Evolutionary conservation across 2,113 vertebrate species (phyloP).

Genomic region (Oophaga pumilio): DNA sequence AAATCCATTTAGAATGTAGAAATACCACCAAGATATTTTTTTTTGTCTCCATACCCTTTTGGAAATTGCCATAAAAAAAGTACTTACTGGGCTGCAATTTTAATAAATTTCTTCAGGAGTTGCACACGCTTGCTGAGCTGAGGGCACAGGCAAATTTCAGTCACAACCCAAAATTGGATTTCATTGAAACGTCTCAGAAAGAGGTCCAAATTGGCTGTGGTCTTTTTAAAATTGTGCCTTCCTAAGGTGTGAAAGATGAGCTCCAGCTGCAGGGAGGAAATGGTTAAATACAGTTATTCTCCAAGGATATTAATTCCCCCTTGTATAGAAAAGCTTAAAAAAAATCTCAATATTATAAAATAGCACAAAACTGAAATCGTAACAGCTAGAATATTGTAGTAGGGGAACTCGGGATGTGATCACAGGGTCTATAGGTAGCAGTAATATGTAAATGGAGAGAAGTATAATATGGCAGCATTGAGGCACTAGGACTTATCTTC

Average conservation of each 20-base stretch:
- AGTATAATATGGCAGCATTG: too few relatives aligned
- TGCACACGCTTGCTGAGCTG: conserved; percentile 96
- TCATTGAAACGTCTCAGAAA: conserved; percentile 97
- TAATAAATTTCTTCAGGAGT: conserved; percentile 98
- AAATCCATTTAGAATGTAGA: conserved; percentile 36
- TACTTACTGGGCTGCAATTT: conserved; percentile 97
- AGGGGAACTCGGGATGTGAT: neutral
- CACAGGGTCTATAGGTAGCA: neutral
- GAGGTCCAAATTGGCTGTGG: conserved; percentile 95
- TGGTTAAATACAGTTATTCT: neutral
- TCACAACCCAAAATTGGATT: conserved; percentile 97
- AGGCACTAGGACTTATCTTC: too few relatives aligned
- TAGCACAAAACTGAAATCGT: neutral
- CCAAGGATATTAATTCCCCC: neutral
- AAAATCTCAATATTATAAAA: neutral
- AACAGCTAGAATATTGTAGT: neutral
- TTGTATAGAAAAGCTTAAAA: neutral
- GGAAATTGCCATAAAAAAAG: conserved; percentile 34
- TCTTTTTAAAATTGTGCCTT: conserved; percentile 91
- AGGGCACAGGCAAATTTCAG: conserved; percentile 92
- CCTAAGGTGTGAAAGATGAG: conserved; percentile 96
- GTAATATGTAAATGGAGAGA: neutral
- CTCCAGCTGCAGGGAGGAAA: conserved; percentile 79
- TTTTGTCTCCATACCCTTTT: conserved; percentile 8
- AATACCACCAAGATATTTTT: neutral